Evolutionary conservation across 1,140 invertebrate genomes (phyloP).

Genomic region (Drosophila persimilis): DNA sequence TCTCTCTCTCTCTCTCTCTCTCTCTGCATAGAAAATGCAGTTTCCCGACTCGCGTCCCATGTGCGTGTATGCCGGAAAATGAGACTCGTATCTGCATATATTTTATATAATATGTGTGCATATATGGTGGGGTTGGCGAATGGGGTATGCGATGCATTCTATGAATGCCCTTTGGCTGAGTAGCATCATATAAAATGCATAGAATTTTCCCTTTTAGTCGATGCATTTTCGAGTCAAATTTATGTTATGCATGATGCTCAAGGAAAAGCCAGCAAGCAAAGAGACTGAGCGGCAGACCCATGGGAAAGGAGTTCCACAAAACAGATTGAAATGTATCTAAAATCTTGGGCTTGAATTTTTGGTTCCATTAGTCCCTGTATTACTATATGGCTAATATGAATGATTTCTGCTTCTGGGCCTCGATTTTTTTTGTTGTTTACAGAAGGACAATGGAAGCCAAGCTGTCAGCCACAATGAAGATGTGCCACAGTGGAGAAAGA

Average conservation of each 20-base stretch:
- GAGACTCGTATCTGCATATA: constrained; percentile 42
- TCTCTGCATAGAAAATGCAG: constrained; percentile 5
- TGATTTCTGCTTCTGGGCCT: constrained; percentile 22
- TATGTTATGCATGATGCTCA: constrained; percentile 68
- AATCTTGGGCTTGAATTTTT: too few relatives aligned
- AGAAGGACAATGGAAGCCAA: constrained; percentile 44
- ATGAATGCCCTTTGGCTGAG: constrained; percentile 47
- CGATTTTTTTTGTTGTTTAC: constrained; percentile 1
- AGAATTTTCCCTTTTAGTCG: constrained; percentile 71
- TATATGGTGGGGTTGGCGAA: not conserved
- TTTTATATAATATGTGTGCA: constrained; percentile 29
- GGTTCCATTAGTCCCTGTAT: too few relatives aligned
- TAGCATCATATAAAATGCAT: constrained; percentile 72
- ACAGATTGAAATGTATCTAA: too few relatives aligned
- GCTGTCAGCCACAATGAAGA: constrained; percentile 55
- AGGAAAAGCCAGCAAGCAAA: constrained; percentile 21
- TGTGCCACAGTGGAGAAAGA: constrained; percentile 9
- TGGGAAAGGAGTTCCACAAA: not conserved
- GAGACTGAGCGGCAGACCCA: too few relatives aligned
- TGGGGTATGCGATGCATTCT: constrained; percentile 32
- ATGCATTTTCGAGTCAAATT: constrained; percentile 69
- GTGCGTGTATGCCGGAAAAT: constrained; percentile 27
- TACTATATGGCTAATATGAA: not conserved
- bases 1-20: too few relatives aligned
- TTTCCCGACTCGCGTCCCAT: not conserved